Conservation (phyloP, 2,888 invertebrate genomes). For the Crocallis elinguaria region DNA sequence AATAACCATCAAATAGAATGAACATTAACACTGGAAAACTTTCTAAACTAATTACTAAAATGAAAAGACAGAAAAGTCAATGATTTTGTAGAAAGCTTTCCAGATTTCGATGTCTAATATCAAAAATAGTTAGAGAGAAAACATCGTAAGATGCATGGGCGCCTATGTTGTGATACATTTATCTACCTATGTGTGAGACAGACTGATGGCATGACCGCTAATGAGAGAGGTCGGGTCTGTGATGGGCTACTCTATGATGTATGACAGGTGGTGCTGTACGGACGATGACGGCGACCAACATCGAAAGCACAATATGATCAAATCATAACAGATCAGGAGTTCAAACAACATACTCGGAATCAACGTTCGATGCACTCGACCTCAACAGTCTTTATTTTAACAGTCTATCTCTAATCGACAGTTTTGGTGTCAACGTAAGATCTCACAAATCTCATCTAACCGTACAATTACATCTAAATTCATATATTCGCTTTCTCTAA, state of each 20-base stretch:
- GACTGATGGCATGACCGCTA: slow-evolving; percentile 77
- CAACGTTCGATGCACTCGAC: slow-evolving; percentile 76
- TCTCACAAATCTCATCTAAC: slow-evolving; percentile 68
- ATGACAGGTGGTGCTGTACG: slow-evolving; percentile 72
- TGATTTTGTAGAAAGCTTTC: slow-evolving; percentile 76
- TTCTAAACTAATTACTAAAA: slow-evolving; percentile 69
- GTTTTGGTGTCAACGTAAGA: slow-evolving; percentile 73
- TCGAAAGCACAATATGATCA: slow-evolving; percentile 81
- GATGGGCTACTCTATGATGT: slow-evolving; percentile 64
- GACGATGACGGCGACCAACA: slow-evolving; percentile 77
- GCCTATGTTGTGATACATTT: slow-evolving; percentile 84
- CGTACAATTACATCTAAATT: slow-evolving; percentile 77
- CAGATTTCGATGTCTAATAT: slow-evolving; percentile 59
- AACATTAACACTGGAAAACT: slow-evolving; percentile 76
- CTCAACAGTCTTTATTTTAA: slow-evolving; percentile 79
- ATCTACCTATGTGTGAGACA: slow-evolving; percentile 79
- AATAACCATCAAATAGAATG: slow-evolving; percentile 54
- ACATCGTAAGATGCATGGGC: slow-evolving; percentile 74
- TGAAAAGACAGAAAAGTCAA: slow-evolving; percentile 59
- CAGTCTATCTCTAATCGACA: slow-evolving; percentile 74
- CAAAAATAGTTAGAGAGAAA: slow-evolving; percentile 61
- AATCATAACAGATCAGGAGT: slow-evolving; percentile 67
- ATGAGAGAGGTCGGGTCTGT: slow-evolving; percentile 76
- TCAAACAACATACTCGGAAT: slow-evolving; percentile 68
- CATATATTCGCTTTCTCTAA: slow-evolving; percentile 71